Evolutionary conservation across 2,113 vertebrate species (phyloP), one percentile per base, ranked within the genome.

Genomic region (Archilochus colubris): DNA sequence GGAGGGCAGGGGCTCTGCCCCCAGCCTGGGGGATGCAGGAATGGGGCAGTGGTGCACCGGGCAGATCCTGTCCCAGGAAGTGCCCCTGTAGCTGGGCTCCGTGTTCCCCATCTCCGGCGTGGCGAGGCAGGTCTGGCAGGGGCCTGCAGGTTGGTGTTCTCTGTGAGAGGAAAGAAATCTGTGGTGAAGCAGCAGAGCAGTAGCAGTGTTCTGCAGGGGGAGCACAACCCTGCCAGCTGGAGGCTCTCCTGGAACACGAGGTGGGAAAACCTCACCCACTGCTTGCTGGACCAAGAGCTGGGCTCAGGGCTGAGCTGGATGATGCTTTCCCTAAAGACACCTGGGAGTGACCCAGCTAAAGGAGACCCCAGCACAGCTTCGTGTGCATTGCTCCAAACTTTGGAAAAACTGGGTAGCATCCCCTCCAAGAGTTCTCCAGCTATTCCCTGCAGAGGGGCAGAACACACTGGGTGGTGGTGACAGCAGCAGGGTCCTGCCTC

Each of bases 21-120:
- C 88, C 46, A 81, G 88, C 31, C 69, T 77, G 16, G 97, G 95
- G 31, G 97, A 97, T 50, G 97, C 94, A n/a, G 97, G 95, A 21
- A 97, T 48, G 11, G 97, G 97, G 84, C 97, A 97, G 88, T 97
- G 98, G 77, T 98, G 98, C 72, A 98, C 97, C 1, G 97, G 97
- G 58, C 97, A 97, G 93, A 97, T 97, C 38, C 88, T 95, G 63
- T 98, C 98, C 82, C 97, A 97, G 68, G 94, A 91, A 58, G 76
- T 54, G 69, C 90, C 91, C 5, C 89, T 93, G 86, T 97, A 97
- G 82, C 97, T 97, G 53, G 96, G 94, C 83, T 98, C 98, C 0
- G 96, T 46, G 27, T 96, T 91, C 20, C 83, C 94, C 0, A 95
- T 95, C 61, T 97, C 95, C 36, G 92, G 95, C 90, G 96, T 96